phyloP scores from a whole-genome alignment of 2,888 invertebrate species.

The Amphipoea oculea region DNA sequence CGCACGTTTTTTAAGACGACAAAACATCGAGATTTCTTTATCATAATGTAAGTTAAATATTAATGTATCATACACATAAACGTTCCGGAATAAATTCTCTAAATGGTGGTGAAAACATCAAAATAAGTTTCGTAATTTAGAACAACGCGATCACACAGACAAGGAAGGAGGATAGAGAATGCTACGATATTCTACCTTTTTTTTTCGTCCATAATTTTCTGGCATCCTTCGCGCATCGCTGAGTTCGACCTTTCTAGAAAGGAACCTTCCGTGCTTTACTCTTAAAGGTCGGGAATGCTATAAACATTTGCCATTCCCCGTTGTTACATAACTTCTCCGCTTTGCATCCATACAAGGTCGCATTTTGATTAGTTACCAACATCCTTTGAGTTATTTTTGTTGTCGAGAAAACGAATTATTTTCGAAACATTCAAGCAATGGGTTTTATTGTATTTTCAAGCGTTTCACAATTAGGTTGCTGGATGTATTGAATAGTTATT shows the following conservation, averaged over 20 bases:
- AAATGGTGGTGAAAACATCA: too few species aligned
- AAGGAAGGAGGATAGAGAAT: not conserved
- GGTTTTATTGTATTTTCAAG: not conserved
- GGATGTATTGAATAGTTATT: not conserved
- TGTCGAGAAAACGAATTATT: not conserved
- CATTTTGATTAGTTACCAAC: not conserved
- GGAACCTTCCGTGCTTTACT: conserved; percentile 11
- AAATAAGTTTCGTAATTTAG: too few species aligned
- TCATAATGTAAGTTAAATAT: too few species aligned
- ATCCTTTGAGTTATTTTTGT: not conserved
- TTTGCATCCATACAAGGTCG: not conserved
- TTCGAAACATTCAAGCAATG: not conserved
- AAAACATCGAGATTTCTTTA: not conserved
- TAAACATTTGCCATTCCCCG: not conserved
- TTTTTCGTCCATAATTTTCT: not conserved
- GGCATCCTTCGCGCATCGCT: conserved; percentile 24
- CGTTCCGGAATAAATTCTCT: too few species aligned
- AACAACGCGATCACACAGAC: not conserved
- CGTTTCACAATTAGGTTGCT: not conserved
- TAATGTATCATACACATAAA: too few species aligned
- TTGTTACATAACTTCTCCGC: not conserved
- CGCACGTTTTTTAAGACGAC: not conserved
- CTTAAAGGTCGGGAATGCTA: conserved; percentile 19
- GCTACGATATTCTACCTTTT: not conserved
- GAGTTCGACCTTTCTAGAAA: conserved; percentile 39